Conservation (phyloP, 2,888 invertebrate genomes). For the Euphydryas editha region DNA sequence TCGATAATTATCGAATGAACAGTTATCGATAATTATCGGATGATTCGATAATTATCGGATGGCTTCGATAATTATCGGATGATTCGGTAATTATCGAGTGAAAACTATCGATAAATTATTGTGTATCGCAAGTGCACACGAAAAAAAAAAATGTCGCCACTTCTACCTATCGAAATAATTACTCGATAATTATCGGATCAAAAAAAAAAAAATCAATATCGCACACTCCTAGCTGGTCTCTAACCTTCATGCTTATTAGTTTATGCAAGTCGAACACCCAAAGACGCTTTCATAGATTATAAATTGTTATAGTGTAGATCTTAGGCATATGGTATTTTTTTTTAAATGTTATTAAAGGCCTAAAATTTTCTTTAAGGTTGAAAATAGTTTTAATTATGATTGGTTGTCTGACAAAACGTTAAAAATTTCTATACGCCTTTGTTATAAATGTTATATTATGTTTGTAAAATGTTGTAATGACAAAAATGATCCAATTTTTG, state of each 20-base stretch:
- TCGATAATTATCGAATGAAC: no score
- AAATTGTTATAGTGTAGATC: slow-evolving; percentile 30
- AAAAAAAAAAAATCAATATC: no score
- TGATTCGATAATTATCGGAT: no score
- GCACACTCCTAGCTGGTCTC: no score
- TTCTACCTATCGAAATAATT: no score
- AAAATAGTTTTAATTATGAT: neutral
- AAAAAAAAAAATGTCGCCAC: no score
- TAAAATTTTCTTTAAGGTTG: neutral
- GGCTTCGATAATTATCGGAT: no score
- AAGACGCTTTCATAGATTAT: slow-evolving; percentile 57
- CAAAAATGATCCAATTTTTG: neutral
- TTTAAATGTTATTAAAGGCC: slow-evolving; percentile 10
- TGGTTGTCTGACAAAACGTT: neutral
- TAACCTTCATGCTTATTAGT: slow-evolving; percentile 30
- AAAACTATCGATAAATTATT: no score
- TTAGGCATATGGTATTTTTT: neutral
- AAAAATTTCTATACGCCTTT: neutral
- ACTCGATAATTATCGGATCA: no score
- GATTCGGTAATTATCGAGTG: no score
- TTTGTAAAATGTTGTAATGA: neutral
- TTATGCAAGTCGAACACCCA: slow-evolving; percentile 50
- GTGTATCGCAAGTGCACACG: no score
- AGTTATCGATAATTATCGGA: no score
- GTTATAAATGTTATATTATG: neutral